Percentiles rank a stretch among this genome's conserved stretches.
Conservation (phyloP, 2,888 invertebrate genomes). For the Iselma pallidipennis region DNA sequence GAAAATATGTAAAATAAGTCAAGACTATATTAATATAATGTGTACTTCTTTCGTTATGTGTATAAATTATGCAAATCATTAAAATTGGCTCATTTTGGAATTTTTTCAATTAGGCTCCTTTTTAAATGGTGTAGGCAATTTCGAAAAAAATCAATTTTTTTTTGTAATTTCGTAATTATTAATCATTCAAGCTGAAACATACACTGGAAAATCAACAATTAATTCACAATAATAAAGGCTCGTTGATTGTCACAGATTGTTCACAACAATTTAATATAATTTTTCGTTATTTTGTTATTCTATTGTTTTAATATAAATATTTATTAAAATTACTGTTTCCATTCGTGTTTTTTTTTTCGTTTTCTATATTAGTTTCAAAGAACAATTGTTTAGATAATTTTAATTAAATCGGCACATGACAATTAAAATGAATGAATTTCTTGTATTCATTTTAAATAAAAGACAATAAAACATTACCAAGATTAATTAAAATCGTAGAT, state of each 20-base stretch:
- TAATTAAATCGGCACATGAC: slow-evolving; percentile 34
- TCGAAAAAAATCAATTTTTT: too few species aligned
- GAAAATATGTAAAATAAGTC: slow-evolving; percentile 6
- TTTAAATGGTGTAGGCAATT: background rate
- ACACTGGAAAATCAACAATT: too few species aligned
- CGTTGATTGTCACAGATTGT: too few species aligned
- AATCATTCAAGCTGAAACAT: too few species aligned
- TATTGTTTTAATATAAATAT: too few species aligned
- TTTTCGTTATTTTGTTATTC: too few species aligned
- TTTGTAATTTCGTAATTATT: too few species aligned
- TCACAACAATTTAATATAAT: too few species aligned
- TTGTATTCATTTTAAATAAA: slow-evolving; percentile 25
- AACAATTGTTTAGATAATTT: slow-evolving; percentile 34
- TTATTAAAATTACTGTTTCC: background rate
- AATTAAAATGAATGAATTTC: slow-evolving; percentile 31
- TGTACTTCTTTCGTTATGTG: too few species aligned
- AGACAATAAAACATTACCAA: slow-evolving; percentile 37
- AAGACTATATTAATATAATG: background rate
- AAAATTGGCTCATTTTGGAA: background rate
- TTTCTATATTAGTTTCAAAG: slow-evolving; percentile 25
- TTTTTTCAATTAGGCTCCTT: background rate
- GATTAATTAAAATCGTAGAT: slow-evolving; percentile 33
- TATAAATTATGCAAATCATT: slow-evolving; percentile 3
- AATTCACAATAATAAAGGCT: too few species aligned
- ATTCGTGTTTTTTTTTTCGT: background rate